Base-by-base conservation (phyloP, 2,113 vertebrate species). In the Ornithorhynchus anatinus region DNA sequence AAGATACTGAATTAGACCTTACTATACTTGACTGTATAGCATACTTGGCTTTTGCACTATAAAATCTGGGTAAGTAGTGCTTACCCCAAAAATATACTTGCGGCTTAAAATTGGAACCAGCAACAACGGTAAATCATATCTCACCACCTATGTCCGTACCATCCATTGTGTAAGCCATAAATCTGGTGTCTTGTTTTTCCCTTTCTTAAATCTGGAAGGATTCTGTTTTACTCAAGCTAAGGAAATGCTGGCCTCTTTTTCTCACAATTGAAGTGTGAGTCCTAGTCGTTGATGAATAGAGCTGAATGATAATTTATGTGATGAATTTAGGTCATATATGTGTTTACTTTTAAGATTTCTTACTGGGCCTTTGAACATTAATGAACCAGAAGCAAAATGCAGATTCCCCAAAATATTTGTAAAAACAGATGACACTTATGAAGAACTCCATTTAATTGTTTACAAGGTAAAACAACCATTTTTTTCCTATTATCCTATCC, bases 381-480 rank as follows among this genome's bases (percentile, higher is more conserved):
- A 97, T 75, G 97, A 99, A 85, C 96, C 97, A 2, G 98, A 98
- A 79, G 92, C 95, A 81, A 99, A 97, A 89, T 96, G 97, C 85
- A 88, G 97, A 75, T 99, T 99, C 78, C 98, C 98, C 4, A 96
- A 94, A 94, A 99, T 99, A 89, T 99, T 97, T 90, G 96, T 99
- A 53, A 96, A 95, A 64, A 93, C 96, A 51, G 95, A 95, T 10
- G 93, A 95, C 17, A 92, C 91, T 72, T 96, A 96, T 0, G 97
- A 99, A 88, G 97, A 98, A 72, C 95, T 99, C 81, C 96, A 99
- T 80, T 91, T 99, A 81, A 98, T 99, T 43, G 98, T 99, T 67
- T 99, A 99, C 87, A 99, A 99, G 96, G 98, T 99, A 90, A 82
- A 42, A 23, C 8, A 19, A 11, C 15, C 9, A 39, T 52, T 80